phyloP scores from a whole-genome alignment of 2,113 vertebrate genomes.

The Hemicordylus capensis region DNA sequence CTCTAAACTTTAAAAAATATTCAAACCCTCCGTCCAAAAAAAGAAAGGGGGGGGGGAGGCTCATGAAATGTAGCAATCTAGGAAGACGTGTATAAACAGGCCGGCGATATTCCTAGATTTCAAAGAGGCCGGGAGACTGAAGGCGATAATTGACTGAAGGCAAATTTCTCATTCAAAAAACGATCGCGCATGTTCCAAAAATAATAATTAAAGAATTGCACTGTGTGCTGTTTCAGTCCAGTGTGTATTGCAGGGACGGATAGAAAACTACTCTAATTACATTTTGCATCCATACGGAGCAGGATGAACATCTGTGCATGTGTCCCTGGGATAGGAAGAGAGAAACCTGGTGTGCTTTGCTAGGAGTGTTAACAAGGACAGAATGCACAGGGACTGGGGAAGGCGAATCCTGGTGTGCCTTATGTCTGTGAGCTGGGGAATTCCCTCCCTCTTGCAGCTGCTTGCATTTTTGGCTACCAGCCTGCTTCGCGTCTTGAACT shows the following conservation, averaged over 20 bases:
- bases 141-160: neutral
- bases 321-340: neutral
- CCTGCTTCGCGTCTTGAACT: constrained; percentile 42
- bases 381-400: constrained; percentile 26
- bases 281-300: neutral
- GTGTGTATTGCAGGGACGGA: neutral
- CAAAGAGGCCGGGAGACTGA: neutral
- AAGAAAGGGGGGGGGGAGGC: neutral
- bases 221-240: neutral
- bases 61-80: neutral
- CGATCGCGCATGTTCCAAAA: no score
- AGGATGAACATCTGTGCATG: neutral
- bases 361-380: constrained; percentile 21
- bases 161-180: neutral
- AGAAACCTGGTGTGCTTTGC: constrained; percentile 2
- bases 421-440: constrained; percentile 52
- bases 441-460: constrained; percentile 68
- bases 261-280: neutral
- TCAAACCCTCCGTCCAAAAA: neutral
- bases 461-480: constrained; percentile 55
- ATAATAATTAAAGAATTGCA: no score
- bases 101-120: neutral
- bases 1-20: constrained; percentile 2
- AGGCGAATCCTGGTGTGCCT: constrained; percentile 26
- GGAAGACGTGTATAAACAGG: neutral